Evolutionary conservation across 2,113 vertebrate species (phyloP).

Genomic region (Puntigrus tetrazona): DNA sequence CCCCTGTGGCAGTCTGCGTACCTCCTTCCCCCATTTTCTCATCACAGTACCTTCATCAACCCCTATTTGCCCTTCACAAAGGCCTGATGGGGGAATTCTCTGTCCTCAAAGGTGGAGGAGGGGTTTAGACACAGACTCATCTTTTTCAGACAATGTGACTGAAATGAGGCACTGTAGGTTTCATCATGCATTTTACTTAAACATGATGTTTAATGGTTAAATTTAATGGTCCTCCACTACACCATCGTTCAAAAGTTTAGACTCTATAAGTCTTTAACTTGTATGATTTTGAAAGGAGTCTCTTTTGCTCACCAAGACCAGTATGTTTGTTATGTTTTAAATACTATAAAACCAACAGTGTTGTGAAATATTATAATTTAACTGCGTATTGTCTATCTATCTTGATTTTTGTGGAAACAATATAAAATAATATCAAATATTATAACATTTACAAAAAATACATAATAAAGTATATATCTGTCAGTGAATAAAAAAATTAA

Average conservation of each 20-base stretch:
- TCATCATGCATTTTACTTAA: not conserved
- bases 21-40: conserved; percentile 25
- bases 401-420: too few relatives aligned
- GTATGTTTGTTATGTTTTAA: too few relatives aligned
- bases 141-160: not conserved
- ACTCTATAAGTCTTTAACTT: not conserved
- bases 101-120: conserved; percentile 20
- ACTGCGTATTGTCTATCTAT: too few relatives aligned
- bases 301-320: not conserved
- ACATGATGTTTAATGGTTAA: not conserved
- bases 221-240: not conserved
- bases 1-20: conserved; percentile 20
- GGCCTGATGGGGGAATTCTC: conserved; percentile 18
- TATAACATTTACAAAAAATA: too few relatives aligned
- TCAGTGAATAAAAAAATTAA: not conserved
- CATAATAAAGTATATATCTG: not conserved
- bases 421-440: too few relatives aligned
- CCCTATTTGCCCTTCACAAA: conserved; percentile 33
- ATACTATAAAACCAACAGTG: not conserved
- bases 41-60: conserved; percentile 24
- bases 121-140: conserved; percentile 3
- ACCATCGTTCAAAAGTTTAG: not conserved
- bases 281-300: not conserved
- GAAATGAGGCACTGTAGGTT: conserved; percentile 1
- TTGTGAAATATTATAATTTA: not conserved